Conservation (phyloP, 2,888 invertebrate species). For the Lithodes maja region DNA sequence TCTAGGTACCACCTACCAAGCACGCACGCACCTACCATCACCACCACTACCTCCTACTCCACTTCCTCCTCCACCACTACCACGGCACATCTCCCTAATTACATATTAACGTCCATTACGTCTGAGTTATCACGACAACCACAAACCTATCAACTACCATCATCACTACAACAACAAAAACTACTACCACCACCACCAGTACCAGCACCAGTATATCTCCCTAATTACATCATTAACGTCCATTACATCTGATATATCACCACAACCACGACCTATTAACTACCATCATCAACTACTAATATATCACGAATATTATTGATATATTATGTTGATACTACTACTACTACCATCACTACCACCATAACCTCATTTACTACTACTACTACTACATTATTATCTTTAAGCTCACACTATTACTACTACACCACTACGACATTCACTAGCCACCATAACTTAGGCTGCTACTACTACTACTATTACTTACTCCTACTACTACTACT, state of each 20-base stretch:
- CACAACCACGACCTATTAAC: background rate
- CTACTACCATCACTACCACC: background rate
- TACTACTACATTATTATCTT: background rate
- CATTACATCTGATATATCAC: background rate
- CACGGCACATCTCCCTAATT: background rate
- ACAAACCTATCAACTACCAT: too few species aligned
- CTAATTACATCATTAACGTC: background rate
- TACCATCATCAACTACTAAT: background rate
- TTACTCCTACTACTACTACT: slow-evolving; percentile 19
- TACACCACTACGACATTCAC: background rate
- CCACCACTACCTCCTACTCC: background rate
- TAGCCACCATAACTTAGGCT: background rate
- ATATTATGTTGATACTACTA: background rate
- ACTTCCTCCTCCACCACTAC: background rate
- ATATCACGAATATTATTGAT: background rate
- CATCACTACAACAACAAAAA: background rate
- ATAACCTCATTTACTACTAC: background rate
- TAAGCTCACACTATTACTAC: background rate
- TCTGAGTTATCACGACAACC: too few species aligned
- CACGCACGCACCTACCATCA: too few species aligned
- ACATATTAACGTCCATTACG: too few species aligned
- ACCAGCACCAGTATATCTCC: too few species aligned
- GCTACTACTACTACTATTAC: slow-evolving; percentile 14
- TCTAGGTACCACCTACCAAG: background rate
- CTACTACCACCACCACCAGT: background rate